A percentile compares a stretch with the other conserved stretches of the same genome.
These are phyloP conservation scores for Tholera decimalis DNA, from an alignment of 2,888 invertebrate species.

Conservation along the genomic window DNA sequence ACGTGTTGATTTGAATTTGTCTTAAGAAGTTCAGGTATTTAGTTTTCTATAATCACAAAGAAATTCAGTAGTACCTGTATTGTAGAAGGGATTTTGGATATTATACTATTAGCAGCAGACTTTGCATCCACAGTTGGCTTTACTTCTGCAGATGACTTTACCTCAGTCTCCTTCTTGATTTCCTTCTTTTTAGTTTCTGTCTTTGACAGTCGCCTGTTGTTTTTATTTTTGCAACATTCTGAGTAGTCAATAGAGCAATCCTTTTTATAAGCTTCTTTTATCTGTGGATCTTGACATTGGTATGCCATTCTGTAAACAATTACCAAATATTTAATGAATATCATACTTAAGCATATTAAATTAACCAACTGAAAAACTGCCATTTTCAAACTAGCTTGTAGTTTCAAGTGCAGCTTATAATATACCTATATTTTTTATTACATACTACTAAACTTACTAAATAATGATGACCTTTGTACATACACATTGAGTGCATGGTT, in stretches of 20 bases:
- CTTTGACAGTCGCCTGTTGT: slow-evolving; percentile 72
- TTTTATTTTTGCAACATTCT: slow-evolving; percentile 83
- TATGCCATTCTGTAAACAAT: slow-evolving; percentile 81
- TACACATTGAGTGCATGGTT: no score
- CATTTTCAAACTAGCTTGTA: not conserved
- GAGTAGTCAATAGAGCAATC: slow-evolving; percentile 80
- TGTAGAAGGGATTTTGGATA: slow-evolving; percentile 82
- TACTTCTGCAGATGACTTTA: slow-evolving; percentile 39
- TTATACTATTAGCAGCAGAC: slow-evolving; percentile 62
- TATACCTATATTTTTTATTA: not conserved
- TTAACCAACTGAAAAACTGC: not conserved
- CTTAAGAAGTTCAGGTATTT: no score
- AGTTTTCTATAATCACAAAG: no score
- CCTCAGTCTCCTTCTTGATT: slow-evolving; percentile 61
- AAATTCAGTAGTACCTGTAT: slow-evolving; percentile 88
- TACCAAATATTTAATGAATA: slow-evolving; percentile 6
- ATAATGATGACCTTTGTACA: no score
- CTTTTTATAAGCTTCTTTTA: slow-evolving; percentile 81
- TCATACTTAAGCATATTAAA: not conserved
- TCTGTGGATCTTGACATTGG: slow-evolving; percentile 81
- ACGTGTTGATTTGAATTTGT: no score
- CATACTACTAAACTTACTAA: no score
- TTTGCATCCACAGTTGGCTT: slow-evolving; percentile 65
- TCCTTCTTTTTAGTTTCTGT: slow-evolving; percentile 71
- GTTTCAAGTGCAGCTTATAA: not conserved